Evolutionary conservation across 2,888 invertebrate species (phyloP).

Genomic region (Papilio gigon): DNA sequence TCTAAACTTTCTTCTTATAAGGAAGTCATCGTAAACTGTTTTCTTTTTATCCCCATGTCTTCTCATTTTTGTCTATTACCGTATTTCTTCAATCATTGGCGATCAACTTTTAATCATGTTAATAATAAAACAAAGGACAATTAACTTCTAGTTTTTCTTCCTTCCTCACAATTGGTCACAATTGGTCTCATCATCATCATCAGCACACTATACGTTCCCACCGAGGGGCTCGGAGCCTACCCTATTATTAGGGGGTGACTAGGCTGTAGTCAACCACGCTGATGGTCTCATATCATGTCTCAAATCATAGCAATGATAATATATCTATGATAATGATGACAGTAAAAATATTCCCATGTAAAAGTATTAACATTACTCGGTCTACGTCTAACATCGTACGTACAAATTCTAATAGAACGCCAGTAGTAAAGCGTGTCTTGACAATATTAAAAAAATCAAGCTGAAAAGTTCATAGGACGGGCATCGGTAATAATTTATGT

Average conservation of each 20-base stretch:
- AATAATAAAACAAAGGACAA: neutral
- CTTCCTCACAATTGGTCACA: neutral
- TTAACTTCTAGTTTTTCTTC: neutral
- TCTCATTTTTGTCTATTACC: neutral
- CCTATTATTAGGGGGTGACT: no score
- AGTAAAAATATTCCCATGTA: slow-evolving; percentile 18
- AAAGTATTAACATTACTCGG: slow-evolving; percentile 12
- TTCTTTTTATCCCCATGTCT: neutral
- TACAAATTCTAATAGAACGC: slow-evolving; percentile 16
- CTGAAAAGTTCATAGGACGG: slow-evolving; percentile 17
- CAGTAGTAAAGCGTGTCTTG: slow-evolving; percentile 6
- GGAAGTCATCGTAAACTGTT: no score
- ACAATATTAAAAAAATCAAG: slow-evolving; percentile 25
- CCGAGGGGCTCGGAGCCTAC: no score
- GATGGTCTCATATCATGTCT: no score
- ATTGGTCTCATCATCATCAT: no score
- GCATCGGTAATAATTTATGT: slow-evolving; percentile 47
- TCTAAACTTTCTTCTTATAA: neutral
- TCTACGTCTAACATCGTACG: neutral
- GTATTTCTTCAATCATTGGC: neutral
- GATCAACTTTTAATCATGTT: neutral
- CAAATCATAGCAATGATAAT: neutral
- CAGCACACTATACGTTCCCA: no score
- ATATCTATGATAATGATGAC: neutral
- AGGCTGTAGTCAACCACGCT: no score